A percentile compares a stretch with the other conserved stretches of the same genome.
Evolutionary conservation across 2,888 invertebrate species (phyloP).

Genomic region (Erebia epiphron): DNA sequence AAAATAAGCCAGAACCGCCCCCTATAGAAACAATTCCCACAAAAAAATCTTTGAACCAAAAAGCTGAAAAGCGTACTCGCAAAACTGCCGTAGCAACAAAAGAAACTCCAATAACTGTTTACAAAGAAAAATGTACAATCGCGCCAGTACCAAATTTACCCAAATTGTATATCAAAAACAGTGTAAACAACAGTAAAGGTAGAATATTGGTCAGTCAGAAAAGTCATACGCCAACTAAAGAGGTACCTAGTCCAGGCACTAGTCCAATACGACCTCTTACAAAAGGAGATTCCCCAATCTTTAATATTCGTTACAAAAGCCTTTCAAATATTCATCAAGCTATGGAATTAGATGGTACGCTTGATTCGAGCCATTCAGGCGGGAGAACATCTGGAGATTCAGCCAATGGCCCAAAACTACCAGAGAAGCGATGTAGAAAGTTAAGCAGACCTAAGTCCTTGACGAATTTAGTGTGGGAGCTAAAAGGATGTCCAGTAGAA

Average conservation of each 20-base stretch:
- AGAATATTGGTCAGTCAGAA: constrained; percentile 87
- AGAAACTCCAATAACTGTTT: constrained; percentile 80
- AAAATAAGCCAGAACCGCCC: constrained; percentile 92
- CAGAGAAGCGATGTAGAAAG: constrained; percentile 91
- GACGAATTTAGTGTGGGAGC: constrained; percentile 94
- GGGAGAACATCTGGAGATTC: constrained; percentile 94
- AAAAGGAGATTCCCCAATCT: constrained; percentile 89
- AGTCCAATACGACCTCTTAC: constrained; percentile 79
- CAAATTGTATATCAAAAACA: constrained; percentile 91
- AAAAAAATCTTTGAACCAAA: constrained; percentile 85
- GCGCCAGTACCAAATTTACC: constrained; percentile 83
- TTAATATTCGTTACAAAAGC: constrained; percentile 88
- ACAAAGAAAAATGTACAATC: constrained; percentile 83
- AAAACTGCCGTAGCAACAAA: constrained; percentile 84
- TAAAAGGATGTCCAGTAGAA: constrained; percentile 77
- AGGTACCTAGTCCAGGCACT: constrained; percentile 85
- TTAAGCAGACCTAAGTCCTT: constrained; percentile 92
- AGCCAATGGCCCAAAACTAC: constrained; percentile 88
- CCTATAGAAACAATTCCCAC: constrained; percentile 96
- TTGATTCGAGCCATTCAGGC: constrained; percentile 94
- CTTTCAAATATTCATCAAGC: constrained; percentile 88
- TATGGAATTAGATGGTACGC: constrained; percentile 90
- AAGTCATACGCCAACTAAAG: constrained; percentile 88
- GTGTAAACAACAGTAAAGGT: constrained; percentile 84
- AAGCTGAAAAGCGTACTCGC: constrained; percentile 90